Percentiles rank a stretch among this genome's conserved stretches.
Conservation (phyloP, 2,797 vertebrate species). For the Danio jaintianensis region DNA sequence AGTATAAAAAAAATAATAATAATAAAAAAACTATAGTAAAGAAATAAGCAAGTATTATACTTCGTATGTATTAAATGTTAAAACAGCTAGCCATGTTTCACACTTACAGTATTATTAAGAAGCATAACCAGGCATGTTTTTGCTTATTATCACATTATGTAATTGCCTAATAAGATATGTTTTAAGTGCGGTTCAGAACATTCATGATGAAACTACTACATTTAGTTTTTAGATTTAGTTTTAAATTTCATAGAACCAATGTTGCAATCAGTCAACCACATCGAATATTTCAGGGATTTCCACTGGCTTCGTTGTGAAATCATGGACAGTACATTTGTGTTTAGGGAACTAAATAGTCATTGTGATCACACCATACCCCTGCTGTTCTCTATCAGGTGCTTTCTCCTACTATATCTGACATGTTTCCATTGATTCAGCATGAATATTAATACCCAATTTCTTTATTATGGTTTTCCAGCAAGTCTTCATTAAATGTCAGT, state of each 20-base stretch:
- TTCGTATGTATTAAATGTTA: too few relatives aligned
- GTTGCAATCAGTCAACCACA: background rate
- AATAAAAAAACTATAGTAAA: too few relatives aligned
- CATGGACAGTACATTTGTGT: background rate
- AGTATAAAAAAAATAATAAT: too few relatives aligned
- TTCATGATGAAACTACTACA: background rate
- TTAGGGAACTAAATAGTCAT: background rate
- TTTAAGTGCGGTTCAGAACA: background rate
- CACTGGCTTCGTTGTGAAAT: background rate
- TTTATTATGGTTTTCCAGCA: slow-evolving; percentile 1
- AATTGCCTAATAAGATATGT: too few relatives aligned
- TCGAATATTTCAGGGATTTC: background rate
- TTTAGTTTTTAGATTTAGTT: too few relatives aligned
- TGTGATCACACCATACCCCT: background rate
- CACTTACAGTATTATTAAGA: background rate
- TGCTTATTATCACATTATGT: background rate
- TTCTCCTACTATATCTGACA: background rate
- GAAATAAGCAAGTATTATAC: too few relatives aligned
- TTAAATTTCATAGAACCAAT: background rate
- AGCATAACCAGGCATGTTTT: background rate
- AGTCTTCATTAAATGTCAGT: background rate
- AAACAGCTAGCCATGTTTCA: background rate
- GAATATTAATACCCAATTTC: background rate
- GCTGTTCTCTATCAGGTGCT: background rate
- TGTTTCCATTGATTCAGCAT: background rate